Evolutionary conservation across 2,888 invertebrate species (phyloP), one percentile per base, ranked within the genome.

Genomic region (Hipparchia semele): DNA sequence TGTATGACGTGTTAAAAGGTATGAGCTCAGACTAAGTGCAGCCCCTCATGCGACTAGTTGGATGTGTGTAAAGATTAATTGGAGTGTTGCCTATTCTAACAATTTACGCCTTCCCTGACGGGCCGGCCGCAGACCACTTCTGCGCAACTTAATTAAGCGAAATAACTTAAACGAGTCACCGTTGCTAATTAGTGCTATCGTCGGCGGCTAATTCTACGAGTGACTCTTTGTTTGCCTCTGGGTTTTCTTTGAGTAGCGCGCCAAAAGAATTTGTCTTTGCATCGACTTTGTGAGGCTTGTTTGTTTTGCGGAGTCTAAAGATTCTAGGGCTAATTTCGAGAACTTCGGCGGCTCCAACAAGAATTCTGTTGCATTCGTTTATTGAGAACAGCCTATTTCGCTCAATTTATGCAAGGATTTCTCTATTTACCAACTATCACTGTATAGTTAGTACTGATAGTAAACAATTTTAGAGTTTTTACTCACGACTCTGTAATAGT

Each of bases 21-120:
- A 77, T 78, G 84, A 86, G 84, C 88, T 86, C 84, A 79, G 83
- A 86, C 87, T 89, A 91, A 92, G 92, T 90, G 90, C 87, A 79
- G 84, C 83, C 90, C 87, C 91, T 90, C 87, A 79, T 85, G 88
- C 86, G 87, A 88, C 90, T 90, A 92, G 91, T 87, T 89, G 89
- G 90, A 91, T 92, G 92, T 92, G 91, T 92, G 92, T 91, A 93
- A 93, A 94, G 92, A 94, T 94, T 94, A 94, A 94, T 94, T 94
- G 94, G 94, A 94, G 94, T 91, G 92, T 87, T 88, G 87, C 89
- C 88, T 86, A 86, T 90, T 88, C 92, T 90, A 91, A 92, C 92
- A 91, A 90, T 91, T 92, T 91, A 88, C 91, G 88, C 90, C 91
- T 91, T 90, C 86, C 83, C 86, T 84, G 84, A 83, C 88, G 87